Evolutionary conservation across 2,113 vertebrate genomes (phyloP), one percentile per base, ranked within the genome.

Genomic region (Hippocampus mohnikei): DNA sequence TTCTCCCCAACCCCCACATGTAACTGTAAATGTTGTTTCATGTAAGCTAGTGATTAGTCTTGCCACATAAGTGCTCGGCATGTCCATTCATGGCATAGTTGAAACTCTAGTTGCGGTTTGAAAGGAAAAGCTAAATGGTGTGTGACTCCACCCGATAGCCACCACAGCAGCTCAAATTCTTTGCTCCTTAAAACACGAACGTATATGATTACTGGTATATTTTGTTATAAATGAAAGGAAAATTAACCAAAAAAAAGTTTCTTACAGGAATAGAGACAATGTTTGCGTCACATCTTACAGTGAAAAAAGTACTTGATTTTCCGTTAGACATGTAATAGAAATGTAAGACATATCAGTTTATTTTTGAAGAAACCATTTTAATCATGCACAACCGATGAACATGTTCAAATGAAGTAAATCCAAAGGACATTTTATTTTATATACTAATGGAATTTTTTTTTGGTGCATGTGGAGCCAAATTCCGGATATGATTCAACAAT

Each of bases 21-120:
- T 33, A 63, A 18, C 61, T 64, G 61, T 53, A 81, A 73, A 55
- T 58, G 33, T 55, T 23, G 52, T 27, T 63, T 13, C 20, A 60
- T 33, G 27, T 67, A 40, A 72, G 60, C 70, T 56, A 40, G 65
- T 77, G 75, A 83, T 75, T 75, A 68, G 46, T 67, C 62, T 50
- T 67, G 37, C 73, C 77, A 72, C 70, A 72, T 72, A 60, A 75
- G 40, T 69, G 53, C 10, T 52, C 41, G 52, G 41, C 52, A 46
- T 55, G 53, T 50, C 42, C 53, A 66, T 70, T 78, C 55, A 66
- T 55, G 64, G 72, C 25, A 48, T 60, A 44, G 29, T 25, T 62
- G 37, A 56, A 41, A 15, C 13, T 27, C 18, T 18, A 29, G 42
- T 48, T 10, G 40, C 8, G 67, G 46, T 53, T 70, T 72, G 42